These are phyloP conservation scores for Conus betulinus DNA, from an alignment of 1,140 invertebrate genomes.

Conservation along the genomic window DNA sequence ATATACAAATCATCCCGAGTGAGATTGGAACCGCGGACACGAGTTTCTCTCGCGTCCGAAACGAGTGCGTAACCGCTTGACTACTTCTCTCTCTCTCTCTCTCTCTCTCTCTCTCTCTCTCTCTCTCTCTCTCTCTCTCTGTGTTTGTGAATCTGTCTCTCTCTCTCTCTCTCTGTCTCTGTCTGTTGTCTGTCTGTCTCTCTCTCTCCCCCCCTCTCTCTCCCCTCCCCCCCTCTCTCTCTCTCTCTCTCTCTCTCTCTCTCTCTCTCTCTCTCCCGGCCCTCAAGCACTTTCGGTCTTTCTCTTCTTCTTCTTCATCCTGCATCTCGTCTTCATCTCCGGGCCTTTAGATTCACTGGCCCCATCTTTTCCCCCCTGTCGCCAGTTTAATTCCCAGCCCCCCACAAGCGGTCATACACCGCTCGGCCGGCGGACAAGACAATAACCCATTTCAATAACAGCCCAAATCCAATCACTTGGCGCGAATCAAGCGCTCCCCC, in stretches of 20 bases:
- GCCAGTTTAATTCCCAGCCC: not conserved
- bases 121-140: no score
- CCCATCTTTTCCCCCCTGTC: not conserved
- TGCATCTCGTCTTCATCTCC: not conserved
- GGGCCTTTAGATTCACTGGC: not conserved
- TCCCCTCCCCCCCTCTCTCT: not conserved
- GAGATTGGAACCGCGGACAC: no score
- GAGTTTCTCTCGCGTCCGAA: no score
- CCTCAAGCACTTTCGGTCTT: not conserved
- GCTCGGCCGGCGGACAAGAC: not conserved
- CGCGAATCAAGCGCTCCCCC: not conserved
- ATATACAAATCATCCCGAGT: no score
- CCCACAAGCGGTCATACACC: not conserved
- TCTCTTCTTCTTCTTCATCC: not conserved
- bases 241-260: not conserved
- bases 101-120: no score
- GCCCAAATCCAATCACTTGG: conserved; percentile 11
- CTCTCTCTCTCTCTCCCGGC: not conserved
- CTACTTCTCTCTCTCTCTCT: no score
- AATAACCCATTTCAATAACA: conserved; percentile 8
- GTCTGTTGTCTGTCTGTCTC: not conserved
- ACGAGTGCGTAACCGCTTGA: no score
- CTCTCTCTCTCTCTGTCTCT: not conserved
- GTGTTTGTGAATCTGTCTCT: no score
- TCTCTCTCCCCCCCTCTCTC: not conserved